Base-by-base conservation (phyloP, 2,888 invertebrate species). In the Nycteola revayana region DNA sequence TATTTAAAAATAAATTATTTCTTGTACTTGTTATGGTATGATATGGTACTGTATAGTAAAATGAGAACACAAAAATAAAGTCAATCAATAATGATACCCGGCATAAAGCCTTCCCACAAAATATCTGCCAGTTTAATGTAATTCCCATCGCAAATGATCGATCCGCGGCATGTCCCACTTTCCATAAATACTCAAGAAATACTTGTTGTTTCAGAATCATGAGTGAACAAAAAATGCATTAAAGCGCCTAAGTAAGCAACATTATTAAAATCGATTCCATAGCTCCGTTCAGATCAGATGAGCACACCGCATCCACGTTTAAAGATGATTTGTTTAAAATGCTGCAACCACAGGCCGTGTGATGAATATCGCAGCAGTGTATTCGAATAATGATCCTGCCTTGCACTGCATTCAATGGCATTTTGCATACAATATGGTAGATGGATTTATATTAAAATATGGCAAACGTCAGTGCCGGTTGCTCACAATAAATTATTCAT, bases 381-480 rank as follows among this genome's bases (percentile, higher is more conserved):
- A 82, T 82, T 81, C 78, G 84, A 84, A 88, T 88, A 88, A 87
- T 86, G 86, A 87, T 86, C 80, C 86, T 66, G 77, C 64, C 82
- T 79, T 81, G 84, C 81, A 82, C 83, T 73, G 87, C 76, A 83
- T 88, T 88, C 86, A 87, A 88, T 87, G 80, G 82, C 75, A 85
- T 87, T 88, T 88, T 87, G 87, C 87, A 87, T 88, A 88, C 88
- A 88, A 88, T 88, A 86, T 84, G 81, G 77, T 78, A 76, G 85
- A 88, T 84, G 85, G 84, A 84, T 88, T 86, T 86, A 85, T 87
- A 88, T 86, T 87, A 86, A 87, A 84, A 85, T 86, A 88, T 87
- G 83, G 81, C 79, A 60, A 80, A 82, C 81, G 84, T 86, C 86
- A 87, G 75, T 75, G 70, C 74, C 75, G 80, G 83, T 82, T 83